Evolutionary conservation across 2,888 invertebrate species (phyloP).

Genomic region (Temnothorax ravouxi): DNA sequence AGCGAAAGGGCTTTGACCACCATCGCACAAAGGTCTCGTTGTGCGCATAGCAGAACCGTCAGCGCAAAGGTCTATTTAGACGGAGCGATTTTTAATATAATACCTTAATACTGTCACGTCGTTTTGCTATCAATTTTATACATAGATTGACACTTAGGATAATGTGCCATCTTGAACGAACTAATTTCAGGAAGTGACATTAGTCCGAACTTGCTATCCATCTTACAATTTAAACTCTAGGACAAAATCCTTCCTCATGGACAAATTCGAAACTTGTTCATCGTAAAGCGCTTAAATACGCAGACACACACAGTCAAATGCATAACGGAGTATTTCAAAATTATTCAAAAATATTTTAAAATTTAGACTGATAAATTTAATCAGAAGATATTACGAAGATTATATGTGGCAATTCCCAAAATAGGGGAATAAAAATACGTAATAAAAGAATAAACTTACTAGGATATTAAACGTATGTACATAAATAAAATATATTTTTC

Average conservation of each 20-base stretch:
- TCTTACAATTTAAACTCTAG: neutral
- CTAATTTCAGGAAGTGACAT: neutral
- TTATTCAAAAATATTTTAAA: neutral
- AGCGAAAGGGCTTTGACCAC: slow-evolving; percentile 70
- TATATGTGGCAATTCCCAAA: neutral
- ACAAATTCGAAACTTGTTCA: neutral
- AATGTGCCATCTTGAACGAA: neutral
- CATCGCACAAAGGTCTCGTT: slow-evolving; percentile 59
- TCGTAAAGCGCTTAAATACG: neutral
- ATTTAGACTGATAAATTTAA: neutral
- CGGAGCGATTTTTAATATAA: slow-evolving; percentile 25
- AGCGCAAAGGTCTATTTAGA: slow-evolving; percentile 38
- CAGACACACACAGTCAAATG: neutral
- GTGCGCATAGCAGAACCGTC: slow-evolving; percentile 42
- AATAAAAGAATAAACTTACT: neutral
- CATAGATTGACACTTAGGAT: neutral
- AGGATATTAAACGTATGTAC: neutral
- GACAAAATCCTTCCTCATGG: no score
- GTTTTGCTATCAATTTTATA: neutral
- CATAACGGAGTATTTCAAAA: neutral
- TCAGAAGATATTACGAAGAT: slow-evolving; percentile 1
- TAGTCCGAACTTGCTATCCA: neutral
- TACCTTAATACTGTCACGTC: neutral
- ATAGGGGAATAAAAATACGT: neutral
- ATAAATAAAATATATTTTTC: neutral